Evolutionary conservation across 2,113 vertebrate species (phyloP).

Genomic region (Campylomormyrus tamandua): DNA sequence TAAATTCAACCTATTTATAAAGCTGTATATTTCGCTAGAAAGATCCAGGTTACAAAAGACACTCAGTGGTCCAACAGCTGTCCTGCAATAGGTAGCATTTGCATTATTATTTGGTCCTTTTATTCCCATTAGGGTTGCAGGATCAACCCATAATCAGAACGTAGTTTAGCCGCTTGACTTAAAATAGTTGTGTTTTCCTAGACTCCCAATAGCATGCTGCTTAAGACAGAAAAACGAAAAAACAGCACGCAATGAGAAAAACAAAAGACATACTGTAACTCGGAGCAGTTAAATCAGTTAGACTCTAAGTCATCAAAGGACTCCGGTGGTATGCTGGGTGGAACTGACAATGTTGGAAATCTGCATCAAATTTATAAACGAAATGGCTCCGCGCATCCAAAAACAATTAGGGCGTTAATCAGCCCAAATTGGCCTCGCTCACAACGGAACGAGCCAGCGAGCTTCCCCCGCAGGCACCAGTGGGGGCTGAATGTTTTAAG

Average conservation of each 20-base stretch:
- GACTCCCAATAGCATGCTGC: neutral
- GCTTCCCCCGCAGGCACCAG: neutral
- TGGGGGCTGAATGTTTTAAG: neutral
- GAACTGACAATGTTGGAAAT: neutral
- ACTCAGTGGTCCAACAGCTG: neutral
- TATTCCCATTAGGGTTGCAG: neutral
- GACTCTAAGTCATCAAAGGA: neutral
- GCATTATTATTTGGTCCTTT: neutral
- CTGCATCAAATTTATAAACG: neutral
- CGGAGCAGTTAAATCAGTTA: neutral
- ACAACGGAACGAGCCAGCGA: neutral
- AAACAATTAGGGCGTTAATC: conserved; percentile 1
- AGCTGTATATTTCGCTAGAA: neutral
- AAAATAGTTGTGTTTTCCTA: neutral
- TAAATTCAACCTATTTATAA: neutral
- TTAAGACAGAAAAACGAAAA: neutral
- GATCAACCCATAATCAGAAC: neutral
- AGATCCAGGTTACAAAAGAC: neutral
- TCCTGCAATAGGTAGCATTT: neutral
- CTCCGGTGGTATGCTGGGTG: neutral
- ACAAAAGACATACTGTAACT: neutral
- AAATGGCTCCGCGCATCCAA: neutral
- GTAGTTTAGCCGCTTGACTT: neutral
- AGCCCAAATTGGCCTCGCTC: neutral
- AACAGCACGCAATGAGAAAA: neutral